These are phyloP conservation scores for Thelaira solivaga DNA, from an alignment of 2,888 invertebrate genomes.

Conservation along the genomic window DNA sequence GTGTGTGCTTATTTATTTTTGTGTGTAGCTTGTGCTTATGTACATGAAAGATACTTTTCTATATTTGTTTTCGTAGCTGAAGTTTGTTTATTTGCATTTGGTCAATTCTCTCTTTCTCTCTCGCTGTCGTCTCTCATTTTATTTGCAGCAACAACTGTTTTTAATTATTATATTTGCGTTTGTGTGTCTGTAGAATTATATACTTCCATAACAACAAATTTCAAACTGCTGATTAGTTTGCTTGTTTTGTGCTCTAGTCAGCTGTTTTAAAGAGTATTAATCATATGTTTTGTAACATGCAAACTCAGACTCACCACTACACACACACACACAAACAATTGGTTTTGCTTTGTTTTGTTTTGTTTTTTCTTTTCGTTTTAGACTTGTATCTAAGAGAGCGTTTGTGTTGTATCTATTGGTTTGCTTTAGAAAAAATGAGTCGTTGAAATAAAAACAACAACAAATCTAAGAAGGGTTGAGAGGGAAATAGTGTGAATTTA, in stretches of 20 bases:
- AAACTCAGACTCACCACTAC: neutral
- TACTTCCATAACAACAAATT: conserved; percentile 39
- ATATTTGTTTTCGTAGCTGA: too few species aligned
- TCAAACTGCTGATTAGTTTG: conserved; percentile 44
- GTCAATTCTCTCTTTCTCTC: neutral
- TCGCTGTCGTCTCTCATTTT: neutral
- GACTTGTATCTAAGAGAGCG: conserved; percentile 15
- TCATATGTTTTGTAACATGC: conserved; percentile 40
- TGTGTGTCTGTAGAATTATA: neutral
- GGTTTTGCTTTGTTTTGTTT: conserved; percentile 9
- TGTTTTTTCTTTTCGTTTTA: conserved; percentile 21
- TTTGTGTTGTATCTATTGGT: conserved; percentile 34
- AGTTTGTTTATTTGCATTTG: neutral
- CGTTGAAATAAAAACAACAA: conserved; percentile 2
- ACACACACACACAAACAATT: neutral
- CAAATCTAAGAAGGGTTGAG: neutral
- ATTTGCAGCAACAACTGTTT: conserved; percentile 43
- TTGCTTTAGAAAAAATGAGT: conserved; percentile 33
- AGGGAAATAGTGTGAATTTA: neutral
- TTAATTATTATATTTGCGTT: neutral
- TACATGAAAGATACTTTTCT: too few species aligned
- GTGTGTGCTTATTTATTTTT: too few species aligned
- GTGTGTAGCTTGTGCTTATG: too few species aligned
- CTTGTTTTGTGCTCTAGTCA: conserved; percentile 42
- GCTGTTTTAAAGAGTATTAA: conserved; percentile 55